Conservation (phyloP, 2,888 invertebrate species). For the Lomographa bimaculata region DNA sequence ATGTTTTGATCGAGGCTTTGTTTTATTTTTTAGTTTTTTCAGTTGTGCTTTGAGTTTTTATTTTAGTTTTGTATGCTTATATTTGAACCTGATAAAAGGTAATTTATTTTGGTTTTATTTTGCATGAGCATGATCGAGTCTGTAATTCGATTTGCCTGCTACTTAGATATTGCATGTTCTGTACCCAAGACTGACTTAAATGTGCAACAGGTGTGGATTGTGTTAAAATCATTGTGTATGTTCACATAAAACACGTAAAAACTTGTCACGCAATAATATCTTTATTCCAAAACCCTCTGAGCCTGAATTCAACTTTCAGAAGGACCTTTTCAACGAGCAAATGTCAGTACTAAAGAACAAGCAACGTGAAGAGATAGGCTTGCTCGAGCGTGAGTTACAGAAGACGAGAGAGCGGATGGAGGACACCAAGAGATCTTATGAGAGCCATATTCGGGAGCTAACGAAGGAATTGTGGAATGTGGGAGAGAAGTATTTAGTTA, state of each 20-base stretch:
- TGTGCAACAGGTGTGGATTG: no score
- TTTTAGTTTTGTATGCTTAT: slow-evolving; percentile 30
- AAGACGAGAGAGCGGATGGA: slow-evolving; percentile 79
- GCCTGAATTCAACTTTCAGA: slow-evolving; percentile 78
- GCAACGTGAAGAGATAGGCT: slow-evolving; percentile 78
- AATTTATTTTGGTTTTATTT: slow-evolving; percentile 50
- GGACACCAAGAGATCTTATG: slow-evolving; percentile 60
- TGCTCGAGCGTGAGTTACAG: slow-evolving; percentile 73
- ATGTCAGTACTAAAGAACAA: slow-evolving; percentile 76
- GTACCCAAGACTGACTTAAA: no score
- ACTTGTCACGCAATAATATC: no score
- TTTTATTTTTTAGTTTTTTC: slow-evolving; percentile 64
- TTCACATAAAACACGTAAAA: no score
- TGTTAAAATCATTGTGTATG: no score
- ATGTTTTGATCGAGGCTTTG: slow-evolving; percentile 66
- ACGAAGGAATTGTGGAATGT: slow-evolving; percentile 85
- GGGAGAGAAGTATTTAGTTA: slow-evolving; percentile 83
- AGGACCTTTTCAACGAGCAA: slow-evolving; percentile 86
- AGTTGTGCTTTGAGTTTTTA: slow-evolving; percentile 42
- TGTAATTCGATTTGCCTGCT: no score
- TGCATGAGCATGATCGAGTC: slow-evolving; percentile 41
- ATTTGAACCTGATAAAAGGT: slow-evolving; percentile 49
- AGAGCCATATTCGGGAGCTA: slow-evolving; percentile 68
- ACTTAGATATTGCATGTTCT: slow-evolving; percentile 19
- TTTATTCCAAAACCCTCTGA: no score